Evolutionary conservation across 2,113 vertebrate species (phyloP).

Genomic region (Crotophaga sulcirostris): DNA sequence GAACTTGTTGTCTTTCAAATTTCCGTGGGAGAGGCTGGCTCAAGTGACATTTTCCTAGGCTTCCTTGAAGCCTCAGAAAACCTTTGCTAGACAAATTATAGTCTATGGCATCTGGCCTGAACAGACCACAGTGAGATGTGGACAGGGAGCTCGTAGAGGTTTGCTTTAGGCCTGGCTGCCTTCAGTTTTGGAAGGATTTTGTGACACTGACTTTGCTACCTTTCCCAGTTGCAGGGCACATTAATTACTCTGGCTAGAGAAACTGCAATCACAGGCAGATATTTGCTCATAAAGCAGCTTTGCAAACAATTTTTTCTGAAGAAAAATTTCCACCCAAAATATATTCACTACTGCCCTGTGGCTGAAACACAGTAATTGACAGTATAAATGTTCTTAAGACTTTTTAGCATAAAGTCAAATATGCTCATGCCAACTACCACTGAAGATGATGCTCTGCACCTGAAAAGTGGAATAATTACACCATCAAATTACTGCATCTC

Average conservation of each 20-base stretch:
- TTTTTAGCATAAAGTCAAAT: not conserved
- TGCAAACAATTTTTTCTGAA: not conserved
- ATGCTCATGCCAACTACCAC: not conserved
- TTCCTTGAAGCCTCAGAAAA: not conserved
- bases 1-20: not conserved
- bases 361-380: not conserved
- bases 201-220: not conserved
- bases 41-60: not conserved
- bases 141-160: not conserved
- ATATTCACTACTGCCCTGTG: not conserved
- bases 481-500: not conserved
- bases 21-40: not conserved
- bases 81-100: not conserved
- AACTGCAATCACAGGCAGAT: not conserved
- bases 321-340: not conserved
- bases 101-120: not conserved
- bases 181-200: not conserved
- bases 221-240: not conserved
- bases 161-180: not conserved
- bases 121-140: accelerated
- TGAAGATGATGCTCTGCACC: not conserved
- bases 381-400: not conserved
- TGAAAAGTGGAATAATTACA: not conserved
- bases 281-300: not conserved
- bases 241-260: not conserved